phyloP scores from a whole-genome alignment of 53 echinoderm and acorn worm genomes.

The Arbacia lixula region DNA sequence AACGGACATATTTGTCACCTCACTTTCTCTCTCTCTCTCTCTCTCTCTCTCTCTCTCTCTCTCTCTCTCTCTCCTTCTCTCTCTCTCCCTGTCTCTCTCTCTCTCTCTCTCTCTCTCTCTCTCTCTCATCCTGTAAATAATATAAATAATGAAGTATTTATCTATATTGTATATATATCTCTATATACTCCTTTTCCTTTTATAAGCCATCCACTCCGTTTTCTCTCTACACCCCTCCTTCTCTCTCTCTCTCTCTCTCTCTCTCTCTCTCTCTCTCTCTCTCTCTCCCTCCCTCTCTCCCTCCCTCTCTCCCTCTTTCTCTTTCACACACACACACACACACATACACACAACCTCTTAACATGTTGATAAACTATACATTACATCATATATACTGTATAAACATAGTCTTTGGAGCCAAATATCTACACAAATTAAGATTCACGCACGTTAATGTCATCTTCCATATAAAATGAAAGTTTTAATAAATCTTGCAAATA shows the following conservation, averaged over 20 bases:
- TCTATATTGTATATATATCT: no score
- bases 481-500: slow-evolving; percentile 30
- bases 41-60: no score
- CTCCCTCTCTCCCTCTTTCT: background rate
- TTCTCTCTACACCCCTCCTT: background rate
- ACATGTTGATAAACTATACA: no score
- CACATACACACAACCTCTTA: background rate
- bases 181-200: background rate
- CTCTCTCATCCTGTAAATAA: background rate
- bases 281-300: background rate
- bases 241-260: background rate
- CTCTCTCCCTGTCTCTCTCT: background rate
- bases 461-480: slow-evolving; percentile 16
- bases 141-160: no score
- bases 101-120: background rate
- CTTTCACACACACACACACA: background rate
- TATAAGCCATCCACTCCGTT: no score
- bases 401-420: no score
- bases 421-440: no score
- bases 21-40: no score
- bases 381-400: no score
- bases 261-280: background rate
- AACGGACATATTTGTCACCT: no score
- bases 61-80: no score
- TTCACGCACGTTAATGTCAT: no score